phyloP scores from a whole-genome alignment of 2,113 vertebrate genomes.

The Eulemur macaco region DNA sequence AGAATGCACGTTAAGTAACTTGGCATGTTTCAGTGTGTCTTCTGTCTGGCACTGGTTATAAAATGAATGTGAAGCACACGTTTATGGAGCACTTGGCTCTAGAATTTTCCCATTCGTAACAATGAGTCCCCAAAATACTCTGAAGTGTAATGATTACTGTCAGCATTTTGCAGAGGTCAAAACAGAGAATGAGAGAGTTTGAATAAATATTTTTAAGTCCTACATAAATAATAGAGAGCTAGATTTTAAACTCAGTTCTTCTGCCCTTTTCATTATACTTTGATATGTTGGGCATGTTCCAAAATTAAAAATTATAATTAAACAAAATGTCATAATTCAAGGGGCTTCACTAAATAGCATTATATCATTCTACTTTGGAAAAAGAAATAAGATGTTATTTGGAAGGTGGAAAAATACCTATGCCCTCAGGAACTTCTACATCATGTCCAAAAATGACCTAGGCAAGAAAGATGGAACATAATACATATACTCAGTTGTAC shows the following conservation, averaged over 20 bases:
- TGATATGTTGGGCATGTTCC: neutral
- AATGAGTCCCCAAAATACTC: neutral
- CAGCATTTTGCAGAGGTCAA: neutral
- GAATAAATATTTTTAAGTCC: too few relatives aligned
- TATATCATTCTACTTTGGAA: neutral
- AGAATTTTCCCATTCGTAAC: neutral
- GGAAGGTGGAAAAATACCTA: neutral
- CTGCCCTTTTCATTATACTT: neutral
- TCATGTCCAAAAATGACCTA: neutral
- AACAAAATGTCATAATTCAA: neutral
- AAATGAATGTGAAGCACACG: neutral
- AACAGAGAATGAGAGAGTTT: neutral
- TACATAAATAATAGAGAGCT: neutral
- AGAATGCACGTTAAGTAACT: rapidly evolving
- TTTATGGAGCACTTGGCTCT: rapidly evolving
- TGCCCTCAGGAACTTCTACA: neutral
- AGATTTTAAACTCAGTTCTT: neutral
- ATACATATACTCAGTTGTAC: neutral
- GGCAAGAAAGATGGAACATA: neutral
- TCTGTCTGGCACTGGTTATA: neutral
- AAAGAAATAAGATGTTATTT: neutral
- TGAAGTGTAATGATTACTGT: neutral
- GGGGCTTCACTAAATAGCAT: neutral
- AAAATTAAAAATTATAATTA: neutral
- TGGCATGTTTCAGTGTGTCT: neutral